These are phyloP conservation scores for Champsocephalus gunnari DNA, from an alignment of 2,797 vertebrate species.

Conservation along the genomic window DNA sequence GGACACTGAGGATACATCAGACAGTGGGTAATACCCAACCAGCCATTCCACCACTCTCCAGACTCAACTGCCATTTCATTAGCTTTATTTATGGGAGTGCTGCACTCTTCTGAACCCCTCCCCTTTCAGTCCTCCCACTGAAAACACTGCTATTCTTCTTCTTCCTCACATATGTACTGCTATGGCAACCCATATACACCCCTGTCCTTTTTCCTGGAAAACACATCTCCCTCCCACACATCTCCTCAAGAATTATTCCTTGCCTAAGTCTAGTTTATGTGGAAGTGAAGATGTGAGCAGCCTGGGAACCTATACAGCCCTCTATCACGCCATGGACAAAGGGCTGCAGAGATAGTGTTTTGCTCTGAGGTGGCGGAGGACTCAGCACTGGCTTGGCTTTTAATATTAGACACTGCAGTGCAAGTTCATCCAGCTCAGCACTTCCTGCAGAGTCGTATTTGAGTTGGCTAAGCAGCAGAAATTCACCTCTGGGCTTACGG, in stretches of 20 bases:
- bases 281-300: slow-evolving; percentile 33
- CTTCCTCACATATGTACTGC: slow-evolving; percentile 60
- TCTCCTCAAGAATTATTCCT: slow-evolving; percentile 47
- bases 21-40: slow-evolving; percentile 81
- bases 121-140: slow-evolving; percentile 65
- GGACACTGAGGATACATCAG: slow-evolving; percentile 87
- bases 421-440: slow-evolving; percentile 68
- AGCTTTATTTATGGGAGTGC: slow-evolving; percentile 86
- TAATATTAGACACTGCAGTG: slow-evolving; percentile 50
- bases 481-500: slow-evolving; percentile 69
- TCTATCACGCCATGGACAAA: slow-evolving; percentile 45
- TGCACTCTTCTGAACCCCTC: slow-evolving; percentile 77
- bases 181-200: slow-evolving; percentile 72
- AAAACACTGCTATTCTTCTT: slow-evolving; percentile 75
- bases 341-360: slow-evolving; percentile 34
- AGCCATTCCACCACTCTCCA: slow-evolving; percentile 82
- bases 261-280: slow-evolving; percentile 23
- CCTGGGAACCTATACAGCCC: slow-evolving; percentile 17
- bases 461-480: slow-evolving; percentile 67
- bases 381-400: slow-evolving; percentile 49
- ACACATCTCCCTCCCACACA: slow-evolving; percentile 50
- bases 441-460: slow-evolving; percentile 65
- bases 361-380: slow-evolving; percentile 51
- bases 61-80: slow-evolving; percentile 87
- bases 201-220: slow-evolving; percentile 51